These are phyloP conservation scores for Andrena dorsata DNA, from an alignment of 2,888 invertebrate genomes.

Conservation along the genomic window DNA sequence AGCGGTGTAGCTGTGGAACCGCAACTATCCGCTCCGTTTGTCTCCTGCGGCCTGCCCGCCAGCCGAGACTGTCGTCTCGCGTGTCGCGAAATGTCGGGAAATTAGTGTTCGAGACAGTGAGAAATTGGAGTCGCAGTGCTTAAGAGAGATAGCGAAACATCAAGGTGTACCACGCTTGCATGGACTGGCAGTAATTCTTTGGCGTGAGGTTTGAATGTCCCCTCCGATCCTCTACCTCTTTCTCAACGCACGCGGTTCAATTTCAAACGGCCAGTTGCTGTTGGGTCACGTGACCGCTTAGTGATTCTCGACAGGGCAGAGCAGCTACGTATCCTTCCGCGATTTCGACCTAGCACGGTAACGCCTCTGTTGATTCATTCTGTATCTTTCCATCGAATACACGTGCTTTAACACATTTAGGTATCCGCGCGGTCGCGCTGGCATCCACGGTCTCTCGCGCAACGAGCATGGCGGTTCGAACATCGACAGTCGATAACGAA, in stretches of 20 bases:
- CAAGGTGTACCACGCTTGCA: constrained; percentile 42
- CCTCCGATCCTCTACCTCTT: constrained; percentile 13
- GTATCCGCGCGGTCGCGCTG: neutral
- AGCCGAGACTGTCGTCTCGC: neutral
- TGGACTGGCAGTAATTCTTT: constrained; percentile 72
- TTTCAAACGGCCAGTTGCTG: neutral
- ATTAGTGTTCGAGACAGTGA: too few relatives aligned
- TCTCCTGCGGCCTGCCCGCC: constrained; percentile 16
- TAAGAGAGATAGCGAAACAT: constrained; percentile 39
- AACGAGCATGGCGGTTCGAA: neutral
- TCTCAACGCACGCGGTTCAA: too few relatives aligned
- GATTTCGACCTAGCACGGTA: constrained; percentile 1
- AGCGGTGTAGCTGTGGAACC: constrained; percentile 41
- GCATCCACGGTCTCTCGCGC: neutral
- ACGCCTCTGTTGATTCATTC: constrained; percentile 35
- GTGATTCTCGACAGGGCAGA: neutral
- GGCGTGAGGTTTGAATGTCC: constrained; percentile 52
- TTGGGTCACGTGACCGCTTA: constrained; percentile 1
- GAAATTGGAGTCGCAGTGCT: constrained; percentile 17
- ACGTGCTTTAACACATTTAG: constrained; percentile 5
- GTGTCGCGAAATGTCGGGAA: neutral
- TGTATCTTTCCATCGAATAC: constrained; percentile 29
- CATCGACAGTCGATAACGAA: neutral
- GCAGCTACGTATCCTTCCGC: constrained; percentile 2
- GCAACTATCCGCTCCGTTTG: constrained; percentile 41